Conservation (phyloP, 2,888 invertebrate genomes). For the Synergus laeviventris region DNA sequence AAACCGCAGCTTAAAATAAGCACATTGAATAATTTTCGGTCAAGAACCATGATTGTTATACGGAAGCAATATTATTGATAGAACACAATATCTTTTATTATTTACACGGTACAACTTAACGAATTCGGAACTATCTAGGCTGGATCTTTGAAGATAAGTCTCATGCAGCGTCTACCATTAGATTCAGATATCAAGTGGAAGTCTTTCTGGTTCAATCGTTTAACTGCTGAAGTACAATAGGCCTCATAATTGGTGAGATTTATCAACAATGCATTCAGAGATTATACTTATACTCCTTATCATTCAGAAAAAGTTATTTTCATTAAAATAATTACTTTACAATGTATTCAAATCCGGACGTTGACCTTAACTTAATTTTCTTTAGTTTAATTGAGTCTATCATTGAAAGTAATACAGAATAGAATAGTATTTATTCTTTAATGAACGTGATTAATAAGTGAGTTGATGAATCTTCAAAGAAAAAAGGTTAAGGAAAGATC, state of each 20-base stretch:
- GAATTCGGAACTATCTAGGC: neutral
- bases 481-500: neutral
- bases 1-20: neutral
- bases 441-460: neutral
- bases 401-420: neutral
- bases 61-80: neutral
- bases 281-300: neutral
- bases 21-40: neutral
- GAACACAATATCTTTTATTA: too few species aligned
- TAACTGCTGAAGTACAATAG: neutral
- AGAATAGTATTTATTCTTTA: neutral
- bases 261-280: neutral
- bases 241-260: neutral
- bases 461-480: neutral
- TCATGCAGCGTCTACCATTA: neutral
- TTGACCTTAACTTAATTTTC: neutral
- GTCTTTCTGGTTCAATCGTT: neutral
- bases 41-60: neutral
- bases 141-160: neutral
- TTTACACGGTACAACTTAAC: too few species aligned
- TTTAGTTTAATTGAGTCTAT: neutral
- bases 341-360: neutral
- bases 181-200: neutral
- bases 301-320: neutral
- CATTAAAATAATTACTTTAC: neutral